Evolutionary conservation across 2,113 vertebrate species (phyloP).

Genomic region (Podarcis cretensis): DNA sequence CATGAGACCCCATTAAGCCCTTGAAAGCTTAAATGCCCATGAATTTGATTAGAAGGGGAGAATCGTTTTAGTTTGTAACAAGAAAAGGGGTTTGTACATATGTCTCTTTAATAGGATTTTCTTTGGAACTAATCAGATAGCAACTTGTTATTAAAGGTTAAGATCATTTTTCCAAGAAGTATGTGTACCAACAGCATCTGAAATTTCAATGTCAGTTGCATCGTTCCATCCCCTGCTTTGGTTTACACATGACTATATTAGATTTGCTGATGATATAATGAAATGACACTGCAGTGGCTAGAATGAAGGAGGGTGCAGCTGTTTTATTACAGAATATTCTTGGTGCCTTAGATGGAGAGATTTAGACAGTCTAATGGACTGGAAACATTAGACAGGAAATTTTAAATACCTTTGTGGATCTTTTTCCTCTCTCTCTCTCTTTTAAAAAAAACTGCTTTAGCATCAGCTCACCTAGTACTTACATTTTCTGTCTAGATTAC

Average conservation of each 20-base stretch:
- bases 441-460: background rate
- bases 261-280: conserved; percentile 6
- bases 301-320: conserved; percentile 20
- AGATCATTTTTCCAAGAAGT: conserved; percentile 26
- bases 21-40: conserved; percentile 26
- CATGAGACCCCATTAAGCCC: conserved; percentile 28
- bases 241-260: conserved; percentile 30
- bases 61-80: background rate
- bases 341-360: background rate
- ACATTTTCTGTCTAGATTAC: background rate
- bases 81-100: background rate
- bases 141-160: conserved; percentile 24
- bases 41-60: background rate
- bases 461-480: background rate
- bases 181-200: conserved; percentile 11
- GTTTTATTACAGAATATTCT: conserved; percentile 27
- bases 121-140: background rate
- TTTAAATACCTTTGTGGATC: background rate
- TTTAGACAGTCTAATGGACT: background rate
- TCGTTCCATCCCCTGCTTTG: conserved; percentile 2
- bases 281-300: conserved; percentile 4
- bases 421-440: too few species aligned
- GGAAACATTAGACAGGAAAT: conserved; percentile 24
- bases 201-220: conserved; percentile 30
- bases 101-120: conserved; percentile 33